Conservation (phyloP, 2,113 vertebrate species). For the western clawed frog (Xenopus tropicalis) region DNA sequence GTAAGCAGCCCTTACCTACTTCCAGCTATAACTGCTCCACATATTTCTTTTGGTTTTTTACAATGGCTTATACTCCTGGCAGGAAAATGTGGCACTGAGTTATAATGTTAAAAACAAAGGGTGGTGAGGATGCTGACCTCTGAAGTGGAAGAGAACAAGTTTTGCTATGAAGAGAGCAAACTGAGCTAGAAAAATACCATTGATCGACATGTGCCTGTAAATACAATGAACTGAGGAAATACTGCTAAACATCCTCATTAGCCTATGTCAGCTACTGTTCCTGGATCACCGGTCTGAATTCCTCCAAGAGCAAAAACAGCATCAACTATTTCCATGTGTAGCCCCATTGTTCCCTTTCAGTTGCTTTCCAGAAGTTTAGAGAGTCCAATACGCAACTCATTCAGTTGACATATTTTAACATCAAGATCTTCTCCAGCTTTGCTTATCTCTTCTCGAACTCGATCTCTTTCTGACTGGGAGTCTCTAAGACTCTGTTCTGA, state of each 20-base stretch:
- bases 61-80: conserved; percentile 39
- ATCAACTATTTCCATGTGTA: not conserved
- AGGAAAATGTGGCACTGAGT: not conserved
- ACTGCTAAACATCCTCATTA: too few relatives aligned
- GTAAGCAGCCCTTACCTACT: not conserved
- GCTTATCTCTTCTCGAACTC: conserved; percentile 75
- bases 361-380: conserved; percentile 80
- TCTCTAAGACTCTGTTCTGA: conserved; percentile 76
- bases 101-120: conserved; percentile 8
- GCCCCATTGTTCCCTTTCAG: conserved; percentile 40
- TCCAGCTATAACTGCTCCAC: not conserved
- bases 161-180: too few relatives aligned
- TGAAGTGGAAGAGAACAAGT: too few relatives aligned
- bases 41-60: conserved; percentile 14
- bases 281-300: not conserved
- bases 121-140: too few relatives aligned
- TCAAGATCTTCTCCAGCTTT: conserved; percentile 86
- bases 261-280: too few relatives aligned
- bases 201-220: too few relatives aligned
- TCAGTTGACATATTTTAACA: conserved; percentile 90
- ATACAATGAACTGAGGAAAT: too few relatives aligned
- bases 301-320: conserved; percentile 1
- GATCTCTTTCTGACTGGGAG: conserved; percentile 77
- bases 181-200: too few relatives aligned
- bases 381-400: conserved; percentile 85